Evolutionary conservation across 2,113 vertebrate species (phyloP).

Genomic region (Delphinus delphis): DNA sequence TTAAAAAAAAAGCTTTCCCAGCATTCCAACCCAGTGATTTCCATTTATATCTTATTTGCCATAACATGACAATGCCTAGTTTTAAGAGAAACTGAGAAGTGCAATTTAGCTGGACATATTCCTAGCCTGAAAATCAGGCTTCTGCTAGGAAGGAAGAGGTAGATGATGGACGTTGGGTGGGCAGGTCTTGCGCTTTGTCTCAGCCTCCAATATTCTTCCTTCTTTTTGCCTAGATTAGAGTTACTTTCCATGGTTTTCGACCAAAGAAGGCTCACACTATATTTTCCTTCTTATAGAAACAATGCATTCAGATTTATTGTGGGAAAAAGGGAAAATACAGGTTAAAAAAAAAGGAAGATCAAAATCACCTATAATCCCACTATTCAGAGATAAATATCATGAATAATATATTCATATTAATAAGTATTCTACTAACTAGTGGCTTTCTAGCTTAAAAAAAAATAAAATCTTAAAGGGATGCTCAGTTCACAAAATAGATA

Average conservation of each 20-base stretch:
- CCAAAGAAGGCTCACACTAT: background rate
- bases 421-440: background rate
- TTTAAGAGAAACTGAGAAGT: background rate
- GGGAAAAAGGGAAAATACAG: background rate
- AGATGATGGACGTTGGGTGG: background rate
- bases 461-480: background rate
- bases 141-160: background rate
- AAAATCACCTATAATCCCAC: background rate
- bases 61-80: background rate
- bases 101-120: background rate
- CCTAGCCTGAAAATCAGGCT: background rate
- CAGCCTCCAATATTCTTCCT: background rate
- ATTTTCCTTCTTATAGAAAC: background rate
- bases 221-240: background rate
- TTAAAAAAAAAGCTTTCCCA: background rate
- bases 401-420: background rate
- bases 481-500: background rate
- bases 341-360: background rate
- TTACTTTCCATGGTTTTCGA: background rate
- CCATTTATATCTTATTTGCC: background rate
- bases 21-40: background rate
- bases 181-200: background rate
- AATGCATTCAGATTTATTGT: background rate
- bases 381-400: background rate
- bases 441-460: background rate